These are phyloP conservation scores for Drosophila nigromelanica DNA, from an alignment of 1,140 invertebrate species.

Conservation along the genomic window DNA sequence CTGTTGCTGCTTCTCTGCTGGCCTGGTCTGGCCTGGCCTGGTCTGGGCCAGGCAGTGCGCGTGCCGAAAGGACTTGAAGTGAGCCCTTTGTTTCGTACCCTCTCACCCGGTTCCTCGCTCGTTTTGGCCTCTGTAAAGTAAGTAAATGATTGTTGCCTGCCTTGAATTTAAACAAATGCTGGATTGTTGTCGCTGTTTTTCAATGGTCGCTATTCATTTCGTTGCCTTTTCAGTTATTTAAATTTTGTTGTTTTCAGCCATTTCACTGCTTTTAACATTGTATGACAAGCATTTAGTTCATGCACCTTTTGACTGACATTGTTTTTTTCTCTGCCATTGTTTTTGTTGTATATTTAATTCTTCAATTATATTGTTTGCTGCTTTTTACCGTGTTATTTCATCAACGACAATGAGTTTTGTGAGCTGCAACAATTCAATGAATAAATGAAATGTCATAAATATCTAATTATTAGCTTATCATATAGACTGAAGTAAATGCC, in stretches of 20 bases:
- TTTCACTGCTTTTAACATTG: constrained; percentile 42
- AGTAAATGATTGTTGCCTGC: constrained; percentile 71
- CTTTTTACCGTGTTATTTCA: constrained; percentile 40
- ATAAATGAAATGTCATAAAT: constrained; percentile 54
- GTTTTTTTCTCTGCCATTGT: constrained; percentile 17
- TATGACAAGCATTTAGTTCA: constrained; percentile 1
- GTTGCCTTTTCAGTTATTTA: constrained; percentile 61
- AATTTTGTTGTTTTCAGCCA: constrained; percentile 43
- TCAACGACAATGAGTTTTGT: constrained; percentile 40
- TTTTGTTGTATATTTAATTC: constrained; percentile 65
- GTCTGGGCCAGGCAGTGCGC: constrained; percentile 1
- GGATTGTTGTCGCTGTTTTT: constrained; percentile 61
- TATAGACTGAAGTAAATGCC: too few species aligned
- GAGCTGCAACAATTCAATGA: constrained; percentile 45
- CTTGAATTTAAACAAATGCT: constrained; percentile 78
- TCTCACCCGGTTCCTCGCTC: background rate
- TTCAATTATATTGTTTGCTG: constrained; percentile 57
- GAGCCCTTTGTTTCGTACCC: constrained; percentile 27
- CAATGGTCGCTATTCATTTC: constrained; percentile 47
- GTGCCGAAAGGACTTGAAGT: constrained; percentile 26
- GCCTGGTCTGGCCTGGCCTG: too few species aligned
- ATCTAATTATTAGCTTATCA: constrained; percentile 26
- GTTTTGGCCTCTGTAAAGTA: constrained; percentile 23
- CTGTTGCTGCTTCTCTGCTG: constrained; percentile 9
- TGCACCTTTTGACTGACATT: constrained; percentile 53